A percentile compares a stretch with the other conserved stretches of the same genome.
Evolutionary conservation across 2,113 vertebrate genomes (phyloP).

Genomic region (Alectura lathami): DNA sequence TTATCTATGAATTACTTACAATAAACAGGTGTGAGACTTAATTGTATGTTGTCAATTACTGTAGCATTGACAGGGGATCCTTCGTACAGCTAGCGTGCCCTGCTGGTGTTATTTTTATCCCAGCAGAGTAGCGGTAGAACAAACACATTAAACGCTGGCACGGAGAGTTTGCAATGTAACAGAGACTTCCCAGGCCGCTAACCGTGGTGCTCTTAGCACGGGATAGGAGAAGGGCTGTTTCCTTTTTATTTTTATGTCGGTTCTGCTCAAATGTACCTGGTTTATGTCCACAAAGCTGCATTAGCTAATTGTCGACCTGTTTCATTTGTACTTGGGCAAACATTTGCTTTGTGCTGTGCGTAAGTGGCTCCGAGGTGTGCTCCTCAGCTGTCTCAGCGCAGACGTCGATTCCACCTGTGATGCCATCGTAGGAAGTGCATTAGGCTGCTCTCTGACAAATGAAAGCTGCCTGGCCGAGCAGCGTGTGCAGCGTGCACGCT

Average conservation of each 20-base stretch:
- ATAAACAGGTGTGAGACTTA: constrained; percentile 79
- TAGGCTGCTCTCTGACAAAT: constrained; percentile 73
- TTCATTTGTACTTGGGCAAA: constrained; percentile 74
- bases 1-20: constrained; percentile 76
- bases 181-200: constrained; percentile 66
- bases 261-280: constrained; percentile 75
- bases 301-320: constrained; percentile 79
- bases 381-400: constrained; percentile 72
- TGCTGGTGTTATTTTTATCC: constrained; percentile 40
- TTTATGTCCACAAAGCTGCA: constrained; percentile 78
- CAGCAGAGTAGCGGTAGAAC: constrained; percentile 34
- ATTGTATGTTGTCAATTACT: constrained; percentile 76
- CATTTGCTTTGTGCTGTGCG: constrained; percentile 75
- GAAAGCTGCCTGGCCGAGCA: constrained; percentile 61
- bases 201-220: constrained; percentile 52
- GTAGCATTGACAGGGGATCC: constrained; percentile 68
- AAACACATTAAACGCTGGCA: constrained; percentile 23
- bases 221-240: constrained; percentile 65
- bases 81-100: constrained; percentile 58
- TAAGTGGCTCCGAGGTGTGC: constrained; percentile 74
- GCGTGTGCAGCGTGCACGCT: constrained; percentile 26
- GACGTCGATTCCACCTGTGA: constrained; percentile 69
- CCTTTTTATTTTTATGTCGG: constrained; percentile 73
- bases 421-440: constrained; percentile 71
- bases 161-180: constrained; percentile 58